Percentiles rank a stretch among this genome's conserved stretches.
Evolutionary conservation across 1,140 invertebrate species (phyloP).

Genomic region (Homarus americanus): DNA sequence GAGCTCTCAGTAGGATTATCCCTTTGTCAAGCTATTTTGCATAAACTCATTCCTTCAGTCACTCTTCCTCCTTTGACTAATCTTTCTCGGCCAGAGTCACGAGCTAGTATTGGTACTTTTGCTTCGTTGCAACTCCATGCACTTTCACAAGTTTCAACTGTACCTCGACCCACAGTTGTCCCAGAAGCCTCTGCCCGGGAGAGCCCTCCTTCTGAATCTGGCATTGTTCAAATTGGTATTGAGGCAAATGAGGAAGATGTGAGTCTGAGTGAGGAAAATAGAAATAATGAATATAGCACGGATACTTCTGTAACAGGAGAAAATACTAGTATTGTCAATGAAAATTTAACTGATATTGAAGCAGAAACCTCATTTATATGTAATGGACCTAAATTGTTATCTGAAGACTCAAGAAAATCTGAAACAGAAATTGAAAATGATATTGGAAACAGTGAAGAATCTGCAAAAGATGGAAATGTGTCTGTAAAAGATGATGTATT

Average conservation of each 20-base stretch:
- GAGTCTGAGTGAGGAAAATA: constrained; percentile 18
- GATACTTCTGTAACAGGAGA: constrained; percentile 32
- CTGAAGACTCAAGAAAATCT: constrained; percentile 22
- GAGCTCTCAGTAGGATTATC: constrained; percentile 72
- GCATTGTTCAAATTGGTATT: constrained; percentile 72
- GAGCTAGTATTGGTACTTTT: constrained; percentile 60
- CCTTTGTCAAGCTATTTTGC: constrained; percentile 72
- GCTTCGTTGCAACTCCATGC: constrained; percentile 54
- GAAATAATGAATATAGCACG: constrained; percentile 19
- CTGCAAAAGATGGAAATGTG: not conserved
- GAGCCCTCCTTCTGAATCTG: constrained; percentile 56
- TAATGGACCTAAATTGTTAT: not conserved
- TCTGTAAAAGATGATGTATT: constrained; percentile 8
- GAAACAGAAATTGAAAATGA: constrained; percentile 6
- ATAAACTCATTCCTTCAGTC: constrained; percentile 74
- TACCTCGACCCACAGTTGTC: constrained; percentile 30
- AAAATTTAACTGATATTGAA: constrained; percentile 45
- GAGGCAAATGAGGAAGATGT: constrained; percentile 59
- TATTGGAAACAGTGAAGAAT: constrained; percentile 22
- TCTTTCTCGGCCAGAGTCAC: constrained; percentile 60
- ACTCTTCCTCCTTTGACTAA: constrained; percentile 55
- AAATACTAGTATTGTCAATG: constrained; percentile 23
- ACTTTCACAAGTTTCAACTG: constrained; percentile 18
- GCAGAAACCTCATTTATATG: constrained; percentile 67
- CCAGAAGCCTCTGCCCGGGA: constrained; percentile 52